Evolutionary conservation across 2,888 invertebrate genomes (phyloP).

Genomic region (Thymelicus lineola): DNA sequence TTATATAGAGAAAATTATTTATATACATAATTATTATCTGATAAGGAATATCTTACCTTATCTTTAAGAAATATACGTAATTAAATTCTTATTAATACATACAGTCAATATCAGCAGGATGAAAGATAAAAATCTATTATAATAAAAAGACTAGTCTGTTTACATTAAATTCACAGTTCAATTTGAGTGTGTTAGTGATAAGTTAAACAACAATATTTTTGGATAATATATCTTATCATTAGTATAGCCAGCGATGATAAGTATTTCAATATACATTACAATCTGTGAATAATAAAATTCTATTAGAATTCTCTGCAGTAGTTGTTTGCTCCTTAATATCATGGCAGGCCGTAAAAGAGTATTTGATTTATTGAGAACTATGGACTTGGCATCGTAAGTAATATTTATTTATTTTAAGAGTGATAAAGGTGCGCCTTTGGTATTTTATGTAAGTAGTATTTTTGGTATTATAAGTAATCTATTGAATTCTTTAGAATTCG

Average conservation of each 20-base stretch:
- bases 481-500: no score
- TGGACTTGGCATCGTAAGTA: constrained; percentile 89
- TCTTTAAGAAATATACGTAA: no score
- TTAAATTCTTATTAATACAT: no score
- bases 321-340: not conserved
- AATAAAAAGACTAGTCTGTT: no score
- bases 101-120: no score
- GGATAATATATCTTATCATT: not conserved
- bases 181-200: not conserved
- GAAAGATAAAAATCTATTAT: no score
- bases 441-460: no score
- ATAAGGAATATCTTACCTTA: no score
- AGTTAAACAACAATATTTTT: not conserved
- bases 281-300: not conserved
- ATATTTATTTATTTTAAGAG: constrained; percentile 36
- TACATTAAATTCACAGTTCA: not conserved
- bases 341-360: constrained; percentile 85
- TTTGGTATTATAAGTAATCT: no score
- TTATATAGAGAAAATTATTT: no score
- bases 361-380: constrained; percentile 87
- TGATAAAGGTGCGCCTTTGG: no score
- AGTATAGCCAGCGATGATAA: not conserved
- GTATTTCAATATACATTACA: not conserved
- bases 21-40: no score
- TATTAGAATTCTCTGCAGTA: not conserved